Evolutionary conservation across 1,140 invertebrate genomes (phyloP), one percentile per base, ranked within the genome.

Genomic region (Drosophila tsacasi): DNA sequence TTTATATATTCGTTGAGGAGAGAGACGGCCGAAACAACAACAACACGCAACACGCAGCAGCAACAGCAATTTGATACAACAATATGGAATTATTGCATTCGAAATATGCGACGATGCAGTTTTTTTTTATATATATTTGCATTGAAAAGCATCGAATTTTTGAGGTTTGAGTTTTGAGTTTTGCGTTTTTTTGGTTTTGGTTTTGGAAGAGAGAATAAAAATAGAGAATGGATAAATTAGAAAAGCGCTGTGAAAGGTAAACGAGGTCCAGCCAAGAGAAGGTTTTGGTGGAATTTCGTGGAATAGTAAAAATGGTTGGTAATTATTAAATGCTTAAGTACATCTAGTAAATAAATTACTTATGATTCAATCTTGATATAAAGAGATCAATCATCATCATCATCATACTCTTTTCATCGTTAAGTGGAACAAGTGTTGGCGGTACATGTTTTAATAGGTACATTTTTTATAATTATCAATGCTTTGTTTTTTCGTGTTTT

Each of bases 121-220:
- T 84, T 55, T 84, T 79, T 52, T 27, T n/a, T n/a, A n/a, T 35
- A n/a, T 35, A 5, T 52, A 32, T 52, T 58, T 68, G 67, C 78
- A 81, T 81, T 75, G 76, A 71, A 84, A 84, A 84, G 60, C 82
- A 84, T 86, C 83, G 83, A 87, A 87, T 83, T 71, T 82, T 68
- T 62, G 60, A 46, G 75, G 71, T 73, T 79, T 65, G 52, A 58
- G 65, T 76, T 64, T 74, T 78, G 60, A 46, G 75, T 74, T 73
- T 79, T 65, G 52, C 61, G 65, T 76, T 64, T 74, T 78, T 81
- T 42, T 81, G 81, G 66, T 73, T 85, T 87, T 91, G 91, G 90
- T 73, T 85, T 87, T 91, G 91, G 90, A 91, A 91, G 90, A 91
- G 84, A 91, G 82, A 90, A 92, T 83, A 91, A 92, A 91, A 92